Percentiles rank a stretch among this genome's conserved stretches.
Evolutionary conservation across 2,888 invertebrate genomes (phyloP).

Genomic region (Elmis aenea): DNA sequence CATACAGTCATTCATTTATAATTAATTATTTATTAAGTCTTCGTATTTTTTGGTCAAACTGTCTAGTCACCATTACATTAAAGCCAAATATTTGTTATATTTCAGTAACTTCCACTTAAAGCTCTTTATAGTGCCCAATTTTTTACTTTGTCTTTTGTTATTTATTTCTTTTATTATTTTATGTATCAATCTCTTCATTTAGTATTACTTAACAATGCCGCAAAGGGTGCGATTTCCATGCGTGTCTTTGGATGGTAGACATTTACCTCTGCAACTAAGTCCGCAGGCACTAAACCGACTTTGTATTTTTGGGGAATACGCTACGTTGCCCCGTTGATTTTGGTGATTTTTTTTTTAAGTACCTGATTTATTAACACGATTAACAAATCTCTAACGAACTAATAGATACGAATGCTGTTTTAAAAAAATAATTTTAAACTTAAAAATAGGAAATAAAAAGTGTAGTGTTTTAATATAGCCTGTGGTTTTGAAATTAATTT

Average conservation of each 20-base stretch:
- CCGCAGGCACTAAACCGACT: constrained; percentile 40
- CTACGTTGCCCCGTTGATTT: constrained; percentile 42
- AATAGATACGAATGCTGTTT: no score
- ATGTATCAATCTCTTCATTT: constrained; percentile 9
- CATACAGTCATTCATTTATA: no score
- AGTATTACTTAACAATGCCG: constrained; percentile 42
- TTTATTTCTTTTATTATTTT: not conserved
- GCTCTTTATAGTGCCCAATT: no score
- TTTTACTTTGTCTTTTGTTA: not conserved
- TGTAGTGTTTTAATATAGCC: no score
- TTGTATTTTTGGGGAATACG: constrained; percentile 35
- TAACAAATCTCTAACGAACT: no score
- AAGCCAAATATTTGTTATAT: no score
- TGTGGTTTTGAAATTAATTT: no score
- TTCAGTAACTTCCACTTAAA: no score
- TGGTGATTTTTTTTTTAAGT: constrained; percentile 22
- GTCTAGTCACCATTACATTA: no score
- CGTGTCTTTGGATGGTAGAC: constrained; percentile 39
- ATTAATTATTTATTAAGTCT: no score
- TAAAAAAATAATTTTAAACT: constrained; percentile 1
- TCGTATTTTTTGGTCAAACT: no score
- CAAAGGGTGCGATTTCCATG: constrained; percentile 43
- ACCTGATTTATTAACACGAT: constrained; percentile 11
- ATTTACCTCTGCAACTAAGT: constrained; percentile 40
- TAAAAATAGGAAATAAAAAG: no score